phyloP scores from a whole-genome alignment of 2,797 vertebrate species.

The Scyliorhinus canicula region DNA sequence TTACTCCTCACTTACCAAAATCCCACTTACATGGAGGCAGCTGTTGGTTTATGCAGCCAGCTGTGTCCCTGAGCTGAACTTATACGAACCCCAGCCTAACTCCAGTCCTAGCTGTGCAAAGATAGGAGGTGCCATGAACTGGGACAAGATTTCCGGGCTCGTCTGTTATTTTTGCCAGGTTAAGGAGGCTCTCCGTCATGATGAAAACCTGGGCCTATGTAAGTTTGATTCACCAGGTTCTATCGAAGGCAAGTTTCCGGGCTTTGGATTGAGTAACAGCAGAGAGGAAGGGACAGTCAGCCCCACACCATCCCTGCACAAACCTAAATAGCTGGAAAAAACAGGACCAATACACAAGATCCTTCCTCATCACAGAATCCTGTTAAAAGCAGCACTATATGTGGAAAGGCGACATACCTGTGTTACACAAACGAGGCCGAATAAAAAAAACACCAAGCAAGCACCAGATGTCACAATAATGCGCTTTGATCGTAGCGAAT shows the following conservation, averaged over 20 bases:
- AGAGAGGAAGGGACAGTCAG: not conserved
- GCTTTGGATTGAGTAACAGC: not conserved
- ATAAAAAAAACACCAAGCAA: constrained; percentile 68
- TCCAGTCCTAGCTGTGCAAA: no score
- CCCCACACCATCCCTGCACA: not conserved
- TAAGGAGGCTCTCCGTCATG: no score
- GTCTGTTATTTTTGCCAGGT: no score
- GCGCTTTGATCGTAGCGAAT: constrained; percentile 62
- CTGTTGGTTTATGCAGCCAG: no score
- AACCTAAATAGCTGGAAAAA: not conserved
- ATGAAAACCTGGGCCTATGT: no score
- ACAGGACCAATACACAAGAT: not conserved
- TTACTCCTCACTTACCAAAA: no score
- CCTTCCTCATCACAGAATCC: not conserved
- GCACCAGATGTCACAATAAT: constrained; percentile 58
- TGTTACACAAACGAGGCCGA: constrained; percentile 81
- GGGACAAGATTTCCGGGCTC: no score
- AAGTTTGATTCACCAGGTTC: not conserved
- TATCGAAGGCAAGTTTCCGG: not conserved
- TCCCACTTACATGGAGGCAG: no score
- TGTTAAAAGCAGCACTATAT: not conserved
- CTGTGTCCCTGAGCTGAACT: no score
- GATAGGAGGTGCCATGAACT: no score
- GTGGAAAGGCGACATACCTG: constrained; percentile 57
- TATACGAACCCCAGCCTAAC: no score